These are phyloP conservation scores for Antheraea pernyi DNA, from an alignment of 1,140 invertebrate genomes.

Conservation along the genomic window DNA sequence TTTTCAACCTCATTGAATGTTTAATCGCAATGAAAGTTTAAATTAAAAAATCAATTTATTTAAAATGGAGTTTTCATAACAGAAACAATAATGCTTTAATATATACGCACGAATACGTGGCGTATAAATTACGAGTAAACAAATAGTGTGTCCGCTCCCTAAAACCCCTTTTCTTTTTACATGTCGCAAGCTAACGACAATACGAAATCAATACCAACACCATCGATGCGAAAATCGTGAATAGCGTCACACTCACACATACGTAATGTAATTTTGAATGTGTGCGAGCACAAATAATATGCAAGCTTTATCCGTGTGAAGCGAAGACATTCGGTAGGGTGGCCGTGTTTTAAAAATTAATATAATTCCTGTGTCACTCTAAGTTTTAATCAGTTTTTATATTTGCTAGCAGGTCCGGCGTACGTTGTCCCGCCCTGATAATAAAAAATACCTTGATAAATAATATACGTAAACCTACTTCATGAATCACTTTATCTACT, in stretches of 20 bases:
- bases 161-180: constrained; percentile 73
- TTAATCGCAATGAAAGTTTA: no score
- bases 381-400: background rate
- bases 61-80: background rate
- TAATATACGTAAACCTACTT: no score
- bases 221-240: constrained; percentile 77
- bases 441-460: no score
- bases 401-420: no score
- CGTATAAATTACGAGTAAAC: constrained; percentile 6
- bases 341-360: constrained; percentile 25
- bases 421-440: no score
- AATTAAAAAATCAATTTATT: no score
- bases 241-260: constrained; percentile 62
- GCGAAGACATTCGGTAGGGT: constrained; percentile 58
- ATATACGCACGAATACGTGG: background rate
- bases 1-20: no score
- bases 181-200: constrained; percentile 77
- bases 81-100: background rate
- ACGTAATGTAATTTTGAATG: constrained; percentile 12
- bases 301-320: constrained; percentile 61
- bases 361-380: background rate
- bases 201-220: constrained; percentile 78
- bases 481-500: no score
- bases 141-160: constrained; percentile 39
- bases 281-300: constrained; percentile 69